Evolutionary conservation across 1,140 invertebrate genomes (phyloP), one percentile per base, ranked within the genome.

Genomic region (Atta texana): DNA sequence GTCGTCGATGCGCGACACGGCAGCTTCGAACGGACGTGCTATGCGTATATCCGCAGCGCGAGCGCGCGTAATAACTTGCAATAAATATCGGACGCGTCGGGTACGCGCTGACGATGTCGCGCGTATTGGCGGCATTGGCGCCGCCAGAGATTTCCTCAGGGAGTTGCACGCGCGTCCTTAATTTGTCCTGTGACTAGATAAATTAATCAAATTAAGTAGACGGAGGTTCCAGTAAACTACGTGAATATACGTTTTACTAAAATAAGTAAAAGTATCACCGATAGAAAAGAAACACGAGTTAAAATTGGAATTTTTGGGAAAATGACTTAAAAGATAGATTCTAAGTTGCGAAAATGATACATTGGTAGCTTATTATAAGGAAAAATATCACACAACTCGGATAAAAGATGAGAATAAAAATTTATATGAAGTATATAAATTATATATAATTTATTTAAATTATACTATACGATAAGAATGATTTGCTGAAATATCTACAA

Each of bases 21-120:
- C 24, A 31, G 78, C 24, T 49, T 21, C 44, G 21, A 24, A 44
- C 76, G 44, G 49, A 57, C 77, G 63, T 68, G 53, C 68, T 28
- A 21, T 1, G 77, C 31, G 80, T 61, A 59, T 74, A 59, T 82
- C 55, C 68, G 51, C 55, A 3, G 44, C n/a, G 76, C 44, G 75
- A 49, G 75, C 39, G 66, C 49, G 78, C 69, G 44, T 75, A 84
- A 84, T 75, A 84, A 84, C 55, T 75, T 53, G 80, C 69, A 61
- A 75, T 84, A 84, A 84, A 75, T 84, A 84, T 84, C 69, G 59
- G 80, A 24, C 69, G 39, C 53, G 34, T n/a, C 49, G 78, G n/a
- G 39, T 49, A 24, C 39, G 55, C 28, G 63, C 61, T 31, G 61
- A 68, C 63, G 76, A 80, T 61, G 63, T 49, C 57, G 4, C 44